Base-by-base conservation (phyloP, 2,888 invertebrate species). In the Orchesella flavescens region DNA sequence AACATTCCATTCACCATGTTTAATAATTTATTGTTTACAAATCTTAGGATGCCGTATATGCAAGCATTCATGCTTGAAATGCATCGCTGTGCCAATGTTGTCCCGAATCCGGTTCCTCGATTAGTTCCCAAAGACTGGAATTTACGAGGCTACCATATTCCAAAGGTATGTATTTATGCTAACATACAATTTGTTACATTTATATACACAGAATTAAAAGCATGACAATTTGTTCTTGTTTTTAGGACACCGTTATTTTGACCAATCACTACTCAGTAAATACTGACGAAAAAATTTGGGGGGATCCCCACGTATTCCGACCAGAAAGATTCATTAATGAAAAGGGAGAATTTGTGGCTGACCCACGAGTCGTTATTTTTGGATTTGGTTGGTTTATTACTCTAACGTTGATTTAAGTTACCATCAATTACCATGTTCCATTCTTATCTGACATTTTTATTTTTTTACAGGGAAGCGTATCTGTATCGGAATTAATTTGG, bases 261-360 rank as follows among this genome's bases (percentile, higher is more conserved):
- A 57, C 85, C 0, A 85, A 83, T 46, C 85, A 85, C 44, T 85
- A 59, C 19, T 44, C 78, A 1, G 65, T 86, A 0, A 84, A 84
- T 65, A 80, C 55, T 23, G 83, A 85, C 21, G 63, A 80, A 15
- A 73, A 82, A 66, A 73, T 78, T n/a, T 87, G 86, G 86, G 84
- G 83, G 0, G 87, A 87, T 17, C 86, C 87, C 0, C 43, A 84
- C 3, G 69, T 59, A 5, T 87, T 87, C 49, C 74, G 86, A 4
- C 87, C 87, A 2, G 84, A 84, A 53, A 46, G 87, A 12, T 87
- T 87, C 72, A 76, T 87, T 13, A 80, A 81, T 57, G 77, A 77
- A 1, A 79, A 73, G 21, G 84, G 83, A 17, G 77, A 86, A 21
- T 86, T 81, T 69, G 75, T 75, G 12, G 81, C 71, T 44, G 86